Evolutionary conservation across 2,888 invertebrate genomes (phyloP), one percentile per base, ranked within the genome.

Genomic region (Diloba caeruleocephala): DNA sequence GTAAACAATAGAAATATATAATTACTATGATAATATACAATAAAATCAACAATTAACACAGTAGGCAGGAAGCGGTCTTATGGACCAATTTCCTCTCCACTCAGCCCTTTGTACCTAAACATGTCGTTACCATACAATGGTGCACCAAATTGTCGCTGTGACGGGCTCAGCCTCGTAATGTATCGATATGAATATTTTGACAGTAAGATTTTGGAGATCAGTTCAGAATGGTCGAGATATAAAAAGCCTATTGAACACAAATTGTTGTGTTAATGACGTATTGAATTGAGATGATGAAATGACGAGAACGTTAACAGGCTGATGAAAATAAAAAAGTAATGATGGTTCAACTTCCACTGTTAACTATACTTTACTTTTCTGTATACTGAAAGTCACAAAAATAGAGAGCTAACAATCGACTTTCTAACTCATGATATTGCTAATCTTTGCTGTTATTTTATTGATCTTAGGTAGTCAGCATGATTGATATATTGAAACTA

Each of bases 121-220:
- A 76, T 67, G 67, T 70, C 62, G 63, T 79, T 82, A 81, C 65
- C 83, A 85, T 84, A 85, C 85, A 85, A 85, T 84, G 76, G 73
- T 43, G 37, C 29, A 44, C 65, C 72, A 77, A 77, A 82, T 82
- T 78, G 79, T 73, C 54, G 48, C 59, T 48, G 33, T 66, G 72
- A 49, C 51, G 56, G 51, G 58, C 37, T 63, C 43, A 71, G 79
- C 79, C 72, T 46, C 53, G 44, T 64, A 65, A 69, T 71, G 58
- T 76, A 76, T 76, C 68, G 71, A 71, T 80, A 78, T 76, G 69
- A 79, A 80, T 79, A 76, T 55, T 66, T 71, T 69, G 56, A 62
- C 69, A 60, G 71, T 66, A 69, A 65, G 71, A 67, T 74, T 66
- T 64, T 29, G 49, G 38, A 43, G 59, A 37, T 41, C 15, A 13